These are phyloP conservation scores for Dermatemys mawii DNA, from an alignment of 2,113 vertebrate genomes.

Conservation along the genomic window DNA sequence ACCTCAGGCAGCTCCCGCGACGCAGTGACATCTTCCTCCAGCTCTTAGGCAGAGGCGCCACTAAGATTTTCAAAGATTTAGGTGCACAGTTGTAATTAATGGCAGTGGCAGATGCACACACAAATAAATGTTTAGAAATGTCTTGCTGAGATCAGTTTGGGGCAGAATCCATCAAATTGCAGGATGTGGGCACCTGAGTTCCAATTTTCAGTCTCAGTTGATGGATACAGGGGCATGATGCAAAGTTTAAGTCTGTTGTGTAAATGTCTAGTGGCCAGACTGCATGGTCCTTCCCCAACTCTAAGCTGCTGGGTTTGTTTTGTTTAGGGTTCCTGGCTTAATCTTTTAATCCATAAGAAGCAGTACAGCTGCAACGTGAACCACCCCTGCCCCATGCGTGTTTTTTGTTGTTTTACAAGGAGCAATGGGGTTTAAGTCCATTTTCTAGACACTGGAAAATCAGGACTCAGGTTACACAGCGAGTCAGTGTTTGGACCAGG, in stretches of 20 bases:
- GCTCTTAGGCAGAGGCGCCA: too few species aligned
- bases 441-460: neutral
- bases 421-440: too few species aligned
- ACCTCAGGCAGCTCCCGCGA: too few species aligned
- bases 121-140: neutral
- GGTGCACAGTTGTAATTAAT: too few species aligned
- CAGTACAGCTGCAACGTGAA: accelerated
- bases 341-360: constrained; percentile 29
- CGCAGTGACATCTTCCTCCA: too few species aligned
- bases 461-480: neutral
- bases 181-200: accelerated
- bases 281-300: constrained; percentile 61
- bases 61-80: too few species aligned
- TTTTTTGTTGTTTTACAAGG: too few species aligned
- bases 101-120: too few species aligned
- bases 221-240: neutral
- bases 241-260: constrained; percentile 32
- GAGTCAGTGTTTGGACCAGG: neutral
- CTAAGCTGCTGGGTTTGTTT: neutral
- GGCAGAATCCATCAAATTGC: neutral
- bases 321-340: neutral
- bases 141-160: neutral
- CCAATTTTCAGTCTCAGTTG: constrained; percentile 66
- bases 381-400: too few species aligned
- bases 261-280: accelerated